Evolutionary conservation across 2,797 vertebrate species (phyloP).

Genomic region (Anolis apletophallus): DNA sequence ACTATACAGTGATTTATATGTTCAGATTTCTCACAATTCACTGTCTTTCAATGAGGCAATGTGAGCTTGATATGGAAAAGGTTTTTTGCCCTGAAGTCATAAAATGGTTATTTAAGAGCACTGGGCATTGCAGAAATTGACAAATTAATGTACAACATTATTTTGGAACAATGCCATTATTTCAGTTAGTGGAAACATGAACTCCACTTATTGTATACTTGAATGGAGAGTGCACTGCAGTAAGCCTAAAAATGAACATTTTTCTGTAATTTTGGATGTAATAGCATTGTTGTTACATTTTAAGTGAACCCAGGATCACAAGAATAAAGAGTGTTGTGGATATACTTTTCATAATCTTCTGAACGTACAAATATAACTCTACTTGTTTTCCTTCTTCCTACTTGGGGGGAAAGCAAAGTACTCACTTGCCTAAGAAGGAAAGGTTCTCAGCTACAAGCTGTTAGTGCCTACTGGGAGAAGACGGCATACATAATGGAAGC

Average conservation of each 20-base stretch:
- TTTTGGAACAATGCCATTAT: background rate
- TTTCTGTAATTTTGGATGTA: background rate
- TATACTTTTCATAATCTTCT: background rate
- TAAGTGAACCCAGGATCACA: background rate
- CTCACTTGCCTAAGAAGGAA: too few relatives aligned
- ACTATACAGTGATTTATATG: background rate
- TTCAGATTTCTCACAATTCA: background rate
- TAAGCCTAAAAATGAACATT: background rate
- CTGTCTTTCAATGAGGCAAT: background rate
- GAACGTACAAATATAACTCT: too few relatives aligned
- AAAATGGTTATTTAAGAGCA: background rate
- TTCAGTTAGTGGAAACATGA: background rate
- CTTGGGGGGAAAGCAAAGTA: too few relatives aligned
- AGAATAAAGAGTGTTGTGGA: background rate
- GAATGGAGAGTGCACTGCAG: background rate
- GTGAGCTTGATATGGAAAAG: background rate
- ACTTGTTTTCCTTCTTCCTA: too few relatives aligned
- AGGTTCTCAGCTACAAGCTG: too few relatives aligned
- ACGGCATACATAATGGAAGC: too few relatives aligned
- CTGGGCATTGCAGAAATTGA: background rate
- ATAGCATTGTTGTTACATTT: background rate
- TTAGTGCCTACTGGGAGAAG: too few relatives aligned
- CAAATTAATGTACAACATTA: background rate
- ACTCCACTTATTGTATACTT: background rate
- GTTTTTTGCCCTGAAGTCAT: background rate